A percentile compares a stretch with the other conserved stretches of the same genome.
Evolutionary conservation across 2,888 invertebrate genomes (phyloP).

Genomic region (Drosophila lutescens): DNA sequence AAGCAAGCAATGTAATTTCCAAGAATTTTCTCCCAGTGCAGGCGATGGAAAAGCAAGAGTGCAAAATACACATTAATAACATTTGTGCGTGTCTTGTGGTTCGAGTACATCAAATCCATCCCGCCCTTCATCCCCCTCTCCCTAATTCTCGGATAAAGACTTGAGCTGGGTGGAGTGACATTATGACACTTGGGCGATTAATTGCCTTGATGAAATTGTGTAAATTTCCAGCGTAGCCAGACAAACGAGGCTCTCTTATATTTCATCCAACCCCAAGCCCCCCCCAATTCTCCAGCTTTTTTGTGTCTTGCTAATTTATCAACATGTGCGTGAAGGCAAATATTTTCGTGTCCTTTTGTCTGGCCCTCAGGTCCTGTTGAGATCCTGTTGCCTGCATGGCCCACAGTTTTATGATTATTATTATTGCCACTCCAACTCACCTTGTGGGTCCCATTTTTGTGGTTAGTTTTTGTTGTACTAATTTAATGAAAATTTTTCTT

Average conservation of each 20-base stretch:
- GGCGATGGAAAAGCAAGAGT: constrained; percentile 30
- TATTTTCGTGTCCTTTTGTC: constrained; percentile 53
- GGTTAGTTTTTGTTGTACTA: constrained; percentile 60
- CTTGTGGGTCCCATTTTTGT: constrained; percentile 40
- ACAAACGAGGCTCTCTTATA: constrained; percentile 17
- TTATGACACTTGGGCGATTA: constrained; percentile 59
- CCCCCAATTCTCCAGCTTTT: neutral
- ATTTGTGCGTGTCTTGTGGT: constrained; percentile 54
- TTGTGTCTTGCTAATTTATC: constrained; percentile 59
- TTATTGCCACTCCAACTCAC: constrained; percentile 33
- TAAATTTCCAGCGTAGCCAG: constrained; percentile 42
- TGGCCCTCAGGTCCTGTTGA: constrained; percentile 4
- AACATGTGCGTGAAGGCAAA: constrained; percentile 43
- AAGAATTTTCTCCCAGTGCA: constrained; percentile 1
- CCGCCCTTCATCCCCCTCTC: no score
- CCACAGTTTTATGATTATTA: constrained; percentile 38
- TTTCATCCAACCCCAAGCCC: neutral
- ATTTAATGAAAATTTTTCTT: constrained; percentile 67
- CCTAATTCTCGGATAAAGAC: constrained; percentile 19
- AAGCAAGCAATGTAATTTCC: no score
- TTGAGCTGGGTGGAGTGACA: constrained; percentile 39
- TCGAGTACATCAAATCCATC: constrained; percentile 32
- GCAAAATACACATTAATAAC: constrained; percentile 58
- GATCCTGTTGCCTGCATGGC: constrained; percentile 22
- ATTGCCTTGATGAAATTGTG: constrained; percentile 77